Percentiles rank a stretch among this genome's conserved stretches.
These are phyloP conservation scores for Gulo gulo DNA, from an alignment of 2,113 vertebrate genomes.

Conservation along the genomic window DNA sequence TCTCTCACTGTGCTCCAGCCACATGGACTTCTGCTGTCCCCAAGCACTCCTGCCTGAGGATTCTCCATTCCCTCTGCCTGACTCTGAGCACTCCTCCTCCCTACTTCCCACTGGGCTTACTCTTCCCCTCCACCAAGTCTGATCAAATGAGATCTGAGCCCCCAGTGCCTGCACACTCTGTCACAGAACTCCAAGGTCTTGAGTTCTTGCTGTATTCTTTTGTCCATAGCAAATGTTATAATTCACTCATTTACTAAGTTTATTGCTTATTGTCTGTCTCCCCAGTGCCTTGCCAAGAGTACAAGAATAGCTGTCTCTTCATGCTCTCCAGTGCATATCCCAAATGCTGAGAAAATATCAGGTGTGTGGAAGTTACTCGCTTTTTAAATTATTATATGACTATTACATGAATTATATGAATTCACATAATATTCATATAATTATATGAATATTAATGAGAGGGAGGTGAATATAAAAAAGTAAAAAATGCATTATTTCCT, in stretches of 20 bases:
- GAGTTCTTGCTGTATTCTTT: background rate
- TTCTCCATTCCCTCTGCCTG: background rate
- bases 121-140: background rate
- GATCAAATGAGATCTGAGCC: background rate
- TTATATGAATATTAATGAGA: background rate
- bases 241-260: background rate
- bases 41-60: background rate
- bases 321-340: background rate
- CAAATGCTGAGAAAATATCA: background rate
- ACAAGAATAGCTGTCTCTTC: background rate
- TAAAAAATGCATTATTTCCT: background rate
- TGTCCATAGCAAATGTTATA: background rate
- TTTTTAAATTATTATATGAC: background rate
- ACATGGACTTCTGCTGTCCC: background rate
- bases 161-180: background rate
- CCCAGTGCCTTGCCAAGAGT: fast-evolving
- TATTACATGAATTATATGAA: background rate
- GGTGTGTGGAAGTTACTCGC: background rate
- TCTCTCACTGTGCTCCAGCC: background rate
- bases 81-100: background rate
- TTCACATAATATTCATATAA: background rate
- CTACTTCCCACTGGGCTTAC: background rate
- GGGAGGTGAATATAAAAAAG: background rate
- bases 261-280: background rate
- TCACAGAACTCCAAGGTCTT: background rate